Conservation (phyloP, 2,113 vertebrate species). For the Falco punctatus region DNA sequence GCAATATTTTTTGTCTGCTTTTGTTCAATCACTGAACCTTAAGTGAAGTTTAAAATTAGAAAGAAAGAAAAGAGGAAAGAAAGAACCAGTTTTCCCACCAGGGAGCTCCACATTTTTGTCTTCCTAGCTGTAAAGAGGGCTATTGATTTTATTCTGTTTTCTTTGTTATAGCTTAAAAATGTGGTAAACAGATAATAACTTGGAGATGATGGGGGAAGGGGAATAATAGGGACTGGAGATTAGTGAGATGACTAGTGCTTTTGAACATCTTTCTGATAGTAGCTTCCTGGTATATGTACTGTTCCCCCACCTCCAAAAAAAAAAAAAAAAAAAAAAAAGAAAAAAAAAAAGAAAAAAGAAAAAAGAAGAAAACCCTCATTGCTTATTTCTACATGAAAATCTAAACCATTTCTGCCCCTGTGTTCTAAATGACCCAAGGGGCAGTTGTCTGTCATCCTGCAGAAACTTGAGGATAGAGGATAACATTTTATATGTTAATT, state of each 20-base stretch:
- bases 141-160: constrained; percentile 26
- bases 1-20: constrained; percentile 69
- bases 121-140: neutral
- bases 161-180: constrained; percentile 6
- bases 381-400: neutral
- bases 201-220: neutral
- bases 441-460: neutral
- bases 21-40: constrained; percentile 68
- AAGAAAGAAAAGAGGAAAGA: constrained; percentile 16
- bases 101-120: constrained; percentile 15
- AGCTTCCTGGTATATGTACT: neutral
- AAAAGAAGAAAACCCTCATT: neutral
- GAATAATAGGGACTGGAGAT: neutral
- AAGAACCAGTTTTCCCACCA: neutral
- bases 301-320: too few species aligned
- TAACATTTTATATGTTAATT: neutral
- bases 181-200: neutral
- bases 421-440: neutral
- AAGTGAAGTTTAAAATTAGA: constrained; percentile 54
- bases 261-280: neutral
- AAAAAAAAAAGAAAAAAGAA: too few species aligned
- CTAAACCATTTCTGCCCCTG: neutral
- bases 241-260: neutral
- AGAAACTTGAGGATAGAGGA: neutral
- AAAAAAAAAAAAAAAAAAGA: neutral